These are phyloP conservation scores for Omphaloscelis lunosa DNA, from an alignment of 2,888 invertebrate species.

Conservation along the genomic window DNA sequence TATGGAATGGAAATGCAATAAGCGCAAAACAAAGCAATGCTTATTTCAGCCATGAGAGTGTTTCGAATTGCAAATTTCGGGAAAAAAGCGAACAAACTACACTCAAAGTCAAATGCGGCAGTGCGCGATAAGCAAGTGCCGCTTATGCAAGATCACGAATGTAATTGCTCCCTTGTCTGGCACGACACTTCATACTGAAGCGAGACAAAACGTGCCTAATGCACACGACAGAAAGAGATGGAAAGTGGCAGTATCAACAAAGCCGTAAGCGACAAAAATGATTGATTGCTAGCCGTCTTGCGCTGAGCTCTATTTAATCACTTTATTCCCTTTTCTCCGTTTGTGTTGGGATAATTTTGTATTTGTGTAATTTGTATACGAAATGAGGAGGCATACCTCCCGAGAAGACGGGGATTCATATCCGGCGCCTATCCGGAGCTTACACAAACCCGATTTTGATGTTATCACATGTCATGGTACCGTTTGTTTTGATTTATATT, in stretches of 20 bases:
- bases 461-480: slow-evolving; percentile 83
- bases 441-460: slow-evolving; percentile 81
- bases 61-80: slow-evolving; percentile 90
- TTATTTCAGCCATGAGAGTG: slow-evolving; percentile 82
- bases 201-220: slow-evolving; percentile 76
- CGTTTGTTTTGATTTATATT: slow-evolving; percentile 77
- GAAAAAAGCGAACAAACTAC: slow-evolving; percentile 87
- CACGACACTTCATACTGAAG: slow-evolving; percentile 90
- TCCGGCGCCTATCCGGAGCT: slow-evolving; percentile 83
- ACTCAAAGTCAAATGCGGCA: slow-evolving; percentile 90
- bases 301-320: slow-evolving; percentile 91
- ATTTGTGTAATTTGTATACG: slow-evolving; percentile 90
- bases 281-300: slow-evolving; percentile 91
- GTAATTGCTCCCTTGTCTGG: slow-evolving; percentile 91
- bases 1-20: slow-evolving; percentile 70
- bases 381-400: slow-evolving; percentile 87
- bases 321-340: slow-evolving; percentile 91
- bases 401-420: slow-evolving; percentile 83
- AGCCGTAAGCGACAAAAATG: slow-evolving; percentile 90
- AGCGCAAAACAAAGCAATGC: slow-evolving; percentile 75
- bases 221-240: slow-evolving; percentile 78
- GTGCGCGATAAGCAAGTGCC: slow-evolving; percentile 90
- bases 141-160: slow-evolving; percentile 91
- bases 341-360: slow-evolving; percentile 90
- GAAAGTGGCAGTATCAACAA: slow-evolving; percentile 81